These are phyloP conservation scores for Ormyrus labotus DNA, from an alignment of 2,888 invertebrate species.

Conservation along the genomic window DNA sequence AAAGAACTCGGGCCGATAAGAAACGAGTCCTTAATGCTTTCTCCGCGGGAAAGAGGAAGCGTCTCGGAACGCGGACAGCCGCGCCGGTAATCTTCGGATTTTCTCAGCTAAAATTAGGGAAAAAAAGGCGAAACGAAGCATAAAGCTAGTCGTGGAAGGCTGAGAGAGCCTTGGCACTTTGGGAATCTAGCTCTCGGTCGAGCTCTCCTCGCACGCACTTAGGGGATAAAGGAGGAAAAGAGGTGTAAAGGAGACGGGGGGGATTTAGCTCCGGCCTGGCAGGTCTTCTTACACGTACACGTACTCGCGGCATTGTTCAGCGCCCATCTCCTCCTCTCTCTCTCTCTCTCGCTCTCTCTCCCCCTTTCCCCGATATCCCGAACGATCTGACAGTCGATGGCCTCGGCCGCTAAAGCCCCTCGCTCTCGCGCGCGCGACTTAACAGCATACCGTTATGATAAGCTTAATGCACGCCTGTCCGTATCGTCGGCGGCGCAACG, in stretches of 20 bases:
- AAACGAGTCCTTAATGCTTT: too few relatives aligned
- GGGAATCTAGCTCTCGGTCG: constrained; percentile 4
- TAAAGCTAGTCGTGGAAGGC: too few relatives aligned
- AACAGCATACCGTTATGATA: constrained; percentile 72
- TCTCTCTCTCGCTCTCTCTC: background rate
- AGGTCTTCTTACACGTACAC: constrained; percentile 54
- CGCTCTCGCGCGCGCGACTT: constrained; percentile 60
- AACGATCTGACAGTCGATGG: constrained; percentile 64
- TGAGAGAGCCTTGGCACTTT: too few relatives aligned
- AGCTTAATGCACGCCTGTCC: constrained; percentile 73
- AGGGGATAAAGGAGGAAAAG: constrained; percentile 49
- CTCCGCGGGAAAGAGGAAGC: too few relatives aligned
- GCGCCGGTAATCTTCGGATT: too few relatives aligned
- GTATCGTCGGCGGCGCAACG: constrained; percentile 63
- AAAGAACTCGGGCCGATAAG: too few relatives aligned
- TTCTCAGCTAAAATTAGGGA: too few relatives aligned
- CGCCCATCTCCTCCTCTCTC: constrained; percentile 2
- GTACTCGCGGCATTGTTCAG: constrained; percentile 28
- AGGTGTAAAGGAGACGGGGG: constrained; percentile 53
- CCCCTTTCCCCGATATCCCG: constrained; percentile 49
- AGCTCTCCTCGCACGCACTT: background rate
- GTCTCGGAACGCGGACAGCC: too few relatives aligned
- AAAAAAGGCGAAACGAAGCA: too few relatives aligned
- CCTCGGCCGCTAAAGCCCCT: constrained; percentile 44
- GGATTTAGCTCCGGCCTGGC: constrained; percentile 59